phyloP scores from a whole-genome alignment of 1,140 invertebrate genomes.

The Schmidtea mediterranea region DNA sequence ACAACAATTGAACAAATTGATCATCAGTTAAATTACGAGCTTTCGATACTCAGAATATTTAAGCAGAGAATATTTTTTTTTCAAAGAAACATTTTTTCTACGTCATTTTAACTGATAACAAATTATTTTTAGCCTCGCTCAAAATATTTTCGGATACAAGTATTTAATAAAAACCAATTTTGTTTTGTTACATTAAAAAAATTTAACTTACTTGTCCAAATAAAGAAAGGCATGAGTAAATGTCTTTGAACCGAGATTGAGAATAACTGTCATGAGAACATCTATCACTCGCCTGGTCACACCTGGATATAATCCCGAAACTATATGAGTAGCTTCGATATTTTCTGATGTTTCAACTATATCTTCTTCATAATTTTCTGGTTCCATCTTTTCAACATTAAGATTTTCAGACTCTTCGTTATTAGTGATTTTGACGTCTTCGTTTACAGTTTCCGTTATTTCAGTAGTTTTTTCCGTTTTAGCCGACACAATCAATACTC shows the following conservation, averaged over 20 bases:
- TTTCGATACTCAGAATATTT: too few species aligned
- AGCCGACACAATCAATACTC: neutral
- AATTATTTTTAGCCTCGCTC: too few species aligned
- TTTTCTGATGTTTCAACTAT: neutral
- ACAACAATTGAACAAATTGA: too few species aligned
- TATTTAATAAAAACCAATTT: too few species aligned
- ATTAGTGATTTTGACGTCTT: conserved; percentile 34
- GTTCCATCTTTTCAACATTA: neutral
- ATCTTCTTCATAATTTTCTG: neutral
- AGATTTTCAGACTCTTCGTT: conserved; percentile 5
- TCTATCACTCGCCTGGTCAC: conserved; percentile 69
- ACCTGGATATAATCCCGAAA: neutral
- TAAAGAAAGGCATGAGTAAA: conserved; percentile 91
- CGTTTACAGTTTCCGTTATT: neutral
- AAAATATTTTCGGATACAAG: too few species aligned
- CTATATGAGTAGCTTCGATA: neutral
- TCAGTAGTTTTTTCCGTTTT: neutral
- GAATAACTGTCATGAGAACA: conserved; percentile 71
- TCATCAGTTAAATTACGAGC: too few species aligned
- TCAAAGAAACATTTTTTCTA: too few species aligned
- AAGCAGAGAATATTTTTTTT: too few species aligned
- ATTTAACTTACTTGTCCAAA: conserved; percentile 45
- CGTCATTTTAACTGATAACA: too few species aligned
- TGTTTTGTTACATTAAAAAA: conserved; percentile 4
- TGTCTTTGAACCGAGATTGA: conserved; percentile 74